A percentile compares a stretch with the other conserved stretches of the same genome.
Conservation (phyloP, 2,113 vertebrate species). For the Nibea coibor region DNA sequence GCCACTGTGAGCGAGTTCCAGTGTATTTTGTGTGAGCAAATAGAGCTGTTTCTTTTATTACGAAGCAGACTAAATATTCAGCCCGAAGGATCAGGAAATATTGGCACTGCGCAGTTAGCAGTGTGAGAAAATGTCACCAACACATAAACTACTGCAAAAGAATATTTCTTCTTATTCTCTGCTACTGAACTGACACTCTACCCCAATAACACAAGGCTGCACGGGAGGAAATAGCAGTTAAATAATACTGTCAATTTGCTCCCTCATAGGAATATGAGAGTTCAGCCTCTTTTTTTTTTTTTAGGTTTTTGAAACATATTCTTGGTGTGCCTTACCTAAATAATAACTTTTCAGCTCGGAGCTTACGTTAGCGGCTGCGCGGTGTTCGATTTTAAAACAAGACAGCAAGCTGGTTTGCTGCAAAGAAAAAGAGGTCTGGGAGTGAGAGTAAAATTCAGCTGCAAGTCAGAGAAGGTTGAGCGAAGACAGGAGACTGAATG, state of each 20-base stretch:
- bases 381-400: neutral
- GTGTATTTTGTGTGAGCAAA: neutral
- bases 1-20: neutral
- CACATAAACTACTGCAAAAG: neutral
- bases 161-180: neutral
- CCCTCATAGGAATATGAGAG: neutral
- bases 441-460: conserved; percentile 38
- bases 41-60: neutral
- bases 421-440: neutral
- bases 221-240: neutral
- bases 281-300: neutral
- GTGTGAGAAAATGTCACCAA: conserved; percentile 1
- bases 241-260: neutral
- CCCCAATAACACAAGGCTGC: neutral
- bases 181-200: neutral
- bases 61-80: neutral
- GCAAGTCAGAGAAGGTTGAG: conserved; percentile 24
- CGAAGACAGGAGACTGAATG: conserved; percentile 9
- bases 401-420: neutral
- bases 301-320: neutral
- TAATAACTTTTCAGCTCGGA: conserved; percentile 1
- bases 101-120: neutral
- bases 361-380: neutral
- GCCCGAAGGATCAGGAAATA: conserved; percentile 13
- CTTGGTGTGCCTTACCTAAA: neutral